These are phyloP conservation scores for Phrynocephalus forsythii DNA, from an alignment of 2,797 vertebrate genomes.

Conservation along the genomic window DNA sequence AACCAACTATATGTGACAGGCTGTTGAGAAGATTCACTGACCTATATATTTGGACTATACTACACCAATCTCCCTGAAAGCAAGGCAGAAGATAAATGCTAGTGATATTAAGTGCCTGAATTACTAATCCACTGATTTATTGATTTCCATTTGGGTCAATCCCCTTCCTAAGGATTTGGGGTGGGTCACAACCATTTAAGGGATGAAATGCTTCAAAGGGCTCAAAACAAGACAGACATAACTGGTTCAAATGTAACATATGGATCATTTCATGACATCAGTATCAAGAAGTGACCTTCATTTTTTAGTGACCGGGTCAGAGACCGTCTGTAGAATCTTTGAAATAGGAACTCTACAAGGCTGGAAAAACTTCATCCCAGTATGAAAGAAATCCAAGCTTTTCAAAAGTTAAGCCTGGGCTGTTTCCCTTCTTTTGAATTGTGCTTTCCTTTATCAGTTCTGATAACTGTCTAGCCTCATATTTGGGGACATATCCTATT, in stretches of 20 bases:
- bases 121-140: not conserved
- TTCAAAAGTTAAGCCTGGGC: not conserved
- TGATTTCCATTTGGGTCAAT: not conserved
- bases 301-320: not conserved
- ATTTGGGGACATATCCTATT: not conserved
- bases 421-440: not conserved
- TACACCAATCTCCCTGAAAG: too few species aligned
- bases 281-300: not conserved
- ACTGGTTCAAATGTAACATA: not conserved
- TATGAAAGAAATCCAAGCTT: not conserved
- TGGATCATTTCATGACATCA: not conserved
- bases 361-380: not conserved
- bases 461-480: not conserved
- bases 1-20: not conserved
- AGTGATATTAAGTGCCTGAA: not conserved
- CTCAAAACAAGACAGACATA: not conserved
- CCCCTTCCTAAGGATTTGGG: not conserved
- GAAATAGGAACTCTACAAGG: not conserved
- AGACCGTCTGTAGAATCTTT: not conserved
- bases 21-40: not conserved
- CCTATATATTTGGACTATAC: not conserved
- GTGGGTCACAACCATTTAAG: not conserved
- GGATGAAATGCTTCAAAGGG: too few species aligned
- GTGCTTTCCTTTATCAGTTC: not conserved
- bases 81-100: not conserved